Percentiles rank a stretch among this genome's conserved stretches.
These are phyloP conservation scores for Acrocera orbiculus DNA, from an alignment of 2,888 invertebrate species.

Conservation along the genomic window DNA sequence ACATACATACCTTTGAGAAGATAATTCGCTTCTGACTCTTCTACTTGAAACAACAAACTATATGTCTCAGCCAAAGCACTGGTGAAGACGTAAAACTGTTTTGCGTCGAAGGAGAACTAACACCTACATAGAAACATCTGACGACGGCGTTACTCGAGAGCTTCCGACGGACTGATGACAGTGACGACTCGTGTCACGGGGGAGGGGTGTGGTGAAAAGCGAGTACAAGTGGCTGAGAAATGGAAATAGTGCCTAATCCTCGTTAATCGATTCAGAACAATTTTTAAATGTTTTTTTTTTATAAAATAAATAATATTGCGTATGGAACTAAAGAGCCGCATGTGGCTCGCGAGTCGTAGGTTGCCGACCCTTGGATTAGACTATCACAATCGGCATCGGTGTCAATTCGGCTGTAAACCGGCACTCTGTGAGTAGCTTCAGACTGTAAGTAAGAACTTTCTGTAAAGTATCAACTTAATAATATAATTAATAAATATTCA, in stretches of 20 bases:
- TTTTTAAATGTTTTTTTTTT: conserved; percentile 1
- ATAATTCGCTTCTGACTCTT: not conserved
- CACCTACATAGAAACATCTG: conserved; percentile 1
- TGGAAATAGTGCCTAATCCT: too few relatives aligned
- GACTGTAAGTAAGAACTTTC: too few relatives aligned
- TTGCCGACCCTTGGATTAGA: too few relatives aligned
- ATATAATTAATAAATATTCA: too few relatives aligned
- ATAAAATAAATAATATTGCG: not conserved
- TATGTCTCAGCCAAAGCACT: not conserved
- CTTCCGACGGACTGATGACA: not conserved
- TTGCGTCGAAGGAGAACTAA: conserved; percentile 7
- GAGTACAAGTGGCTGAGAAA: too few relatives aligned
- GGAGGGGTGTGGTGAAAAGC: not conserved
- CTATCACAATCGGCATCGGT: too few relatives aligned
- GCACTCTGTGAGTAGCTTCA: too few relatives aligned
- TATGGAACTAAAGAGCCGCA: conserved; percentile 1
- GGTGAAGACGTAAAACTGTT: not conserved
- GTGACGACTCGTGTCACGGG: not conserved
- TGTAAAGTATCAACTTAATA: too few relatives aligned
- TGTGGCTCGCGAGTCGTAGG: too few relatives aligned
- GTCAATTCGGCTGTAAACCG: too few relatives aligned
- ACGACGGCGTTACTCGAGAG: not conserved
- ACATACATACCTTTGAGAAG: too few relatives aligned
- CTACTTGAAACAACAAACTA: not conserved
- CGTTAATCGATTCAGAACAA: too few relatives aligned